Percentiles rank a stretch among this genome's conserved stretches.
Evolutionary conservation across 2,888 invertebrate species (phyloP).

Genomic region (Rotaria sp.): DNA sequence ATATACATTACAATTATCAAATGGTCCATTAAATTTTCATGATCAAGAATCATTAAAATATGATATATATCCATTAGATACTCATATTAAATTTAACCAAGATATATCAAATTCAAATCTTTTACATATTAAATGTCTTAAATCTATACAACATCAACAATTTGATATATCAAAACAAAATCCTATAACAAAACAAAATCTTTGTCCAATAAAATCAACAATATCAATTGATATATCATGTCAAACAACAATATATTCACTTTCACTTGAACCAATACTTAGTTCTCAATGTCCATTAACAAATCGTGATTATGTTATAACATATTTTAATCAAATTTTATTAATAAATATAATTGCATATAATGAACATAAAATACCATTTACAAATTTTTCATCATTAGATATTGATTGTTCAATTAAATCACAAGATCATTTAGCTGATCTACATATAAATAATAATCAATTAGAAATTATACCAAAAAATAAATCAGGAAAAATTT

Average conservation of each 20-base stretch:
- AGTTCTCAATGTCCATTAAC: neutral
- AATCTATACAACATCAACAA: neutral
- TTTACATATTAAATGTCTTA: neutral
- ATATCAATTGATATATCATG: neutral
- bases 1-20: neutral
- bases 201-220: neutral
- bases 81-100: neutral
- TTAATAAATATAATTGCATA: neutral
- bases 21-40: neutral
- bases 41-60: constrained; percentile 8
- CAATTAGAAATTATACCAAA: neutral
- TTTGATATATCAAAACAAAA: neutral
- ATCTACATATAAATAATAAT: neutral
- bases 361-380: neutral
- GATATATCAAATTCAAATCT: neutral
- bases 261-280: neutral
- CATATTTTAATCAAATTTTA: neutral
- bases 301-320: neutral
- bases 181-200: neutral
- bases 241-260: neutral
- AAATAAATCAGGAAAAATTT: neutral
- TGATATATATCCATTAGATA: neutral
- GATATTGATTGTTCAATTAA: neutral
- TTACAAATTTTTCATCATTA: constrained; percentile 14
- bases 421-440: neutral